Evolutionary conservation across 2,797 vertebrate species (phyloP).

Genomic region (Artibeus lituratus): DNA sequence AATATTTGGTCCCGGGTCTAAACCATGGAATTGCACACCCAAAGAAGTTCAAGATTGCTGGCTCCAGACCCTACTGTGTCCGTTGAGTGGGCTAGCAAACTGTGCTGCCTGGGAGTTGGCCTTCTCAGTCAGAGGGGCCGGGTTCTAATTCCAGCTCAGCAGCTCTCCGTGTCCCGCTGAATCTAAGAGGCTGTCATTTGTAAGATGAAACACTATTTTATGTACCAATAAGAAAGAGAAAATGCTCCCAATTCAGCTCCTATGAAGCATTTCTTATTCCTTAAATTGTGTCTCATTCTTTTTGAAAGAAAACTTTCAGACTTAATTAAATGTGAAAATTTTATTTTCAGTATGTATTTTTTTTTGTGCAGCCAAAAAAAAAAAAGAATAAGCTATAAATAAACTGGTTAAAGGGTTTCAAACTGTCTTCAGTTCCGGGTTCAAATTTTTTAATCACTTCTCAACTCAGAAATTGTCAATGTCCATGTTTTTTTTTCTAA

Average conservation of each 20-base stretch:
- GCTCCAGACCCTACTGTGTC: background rate
- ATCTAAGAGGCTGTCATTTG: background rate
- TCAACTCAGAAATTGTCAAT: background rate
- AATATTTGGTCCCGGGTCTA: slow-evolving; percentile 58
- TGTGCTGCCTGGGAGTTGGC: background rate
- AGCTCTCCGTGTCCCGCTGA: background rate
- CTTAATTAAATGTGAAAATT: background rate
- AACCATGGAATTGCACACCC: slow-evolving; percentile 46
- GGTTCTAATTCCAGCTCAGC: background rate
- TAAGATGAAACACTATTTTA: background rate
- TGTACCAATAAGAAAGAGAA: background rate
- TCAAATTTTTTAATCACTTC: slow-evolving; percentile 10
- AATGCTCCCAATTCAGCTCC: background rate
- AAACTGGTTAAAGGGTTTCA: background rate
- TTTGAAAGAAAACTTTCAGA: background rate
- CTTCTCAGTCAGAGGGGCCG: background rate
- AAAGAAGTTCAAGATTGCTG: slow-evolving; percentile 29
- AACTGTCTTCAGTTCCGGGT: background rate
- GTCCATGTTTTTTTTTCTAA: background rate
- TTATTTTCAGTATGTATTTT: background rate
- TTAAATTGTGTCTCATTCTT: slow-evolving; percentile 1
- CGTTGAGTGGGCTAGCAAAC: background rate
- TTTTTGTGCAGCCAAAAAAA: background rate
- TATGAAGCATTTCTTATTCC: background rate
- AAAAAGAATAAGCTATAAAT: background rate